These are phyloP conservation scores for Gryllus bimaculatus DNA, from an alignment of 1,140 invertebrate species.

Conservation along the genomic window DNA sequence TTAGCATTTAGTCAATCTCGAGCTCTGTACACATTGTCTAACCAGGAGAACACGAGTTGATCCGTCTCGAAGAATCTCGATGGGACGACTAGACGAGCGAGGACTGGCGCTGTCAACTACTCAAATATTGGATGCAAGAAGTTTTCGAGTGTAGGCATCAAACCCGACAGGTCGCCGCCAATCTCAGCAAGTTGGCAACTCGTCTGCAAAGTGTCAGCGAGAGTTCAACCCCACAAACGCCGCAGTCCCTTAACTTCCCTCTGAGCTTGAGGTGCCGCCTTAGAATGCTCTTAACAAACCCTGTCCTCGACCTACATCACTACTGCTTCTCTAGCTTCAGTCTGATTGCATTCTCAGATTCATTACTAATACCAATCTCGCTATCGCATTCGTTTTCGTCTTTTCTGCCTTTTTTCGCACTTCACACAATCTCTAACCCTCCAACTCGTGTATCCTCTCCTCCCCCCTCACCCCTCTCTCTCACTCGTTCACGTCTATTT, in stretches of 20 bases:
- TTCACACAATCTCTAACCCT: background rate
- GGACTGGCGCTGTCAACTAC: too few species aligned
- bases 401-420: background rate
- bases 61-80: too few species aligned
- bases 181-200: background rate
- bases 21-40: too few species aligned
- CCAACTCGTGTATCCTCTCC: too few species aligned
- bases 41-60: too few species aligned
- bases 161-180: background rate
- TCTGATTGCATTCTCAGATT: background rate
- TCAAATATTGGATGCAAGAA: background rate
- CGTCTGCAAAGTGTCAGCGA: background rate
- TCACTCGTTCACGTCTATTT: too few species aligned
- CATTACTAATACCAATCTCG: background rate
- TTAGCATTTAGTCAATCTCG: too few species aligned
- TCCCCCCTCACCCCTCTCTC: too few species aligned
- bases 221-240: background rate
- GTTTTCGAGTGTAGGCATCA: background rate
- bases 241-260: background rate
- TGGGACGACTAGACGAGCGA: too few species aligned
- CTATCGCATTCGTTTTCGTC: background rate
- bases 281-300: background rate
- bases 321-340: background rate
- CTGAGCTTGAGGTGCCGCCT: background rate
- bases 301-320: background rate